Percentiles rank a stretch among this genome's conserved stretches.
Evolutionary conservation across 1,140 invertebrate genomes (phyloP).

Genomic region (Neuroterus valhalla): DNA sequence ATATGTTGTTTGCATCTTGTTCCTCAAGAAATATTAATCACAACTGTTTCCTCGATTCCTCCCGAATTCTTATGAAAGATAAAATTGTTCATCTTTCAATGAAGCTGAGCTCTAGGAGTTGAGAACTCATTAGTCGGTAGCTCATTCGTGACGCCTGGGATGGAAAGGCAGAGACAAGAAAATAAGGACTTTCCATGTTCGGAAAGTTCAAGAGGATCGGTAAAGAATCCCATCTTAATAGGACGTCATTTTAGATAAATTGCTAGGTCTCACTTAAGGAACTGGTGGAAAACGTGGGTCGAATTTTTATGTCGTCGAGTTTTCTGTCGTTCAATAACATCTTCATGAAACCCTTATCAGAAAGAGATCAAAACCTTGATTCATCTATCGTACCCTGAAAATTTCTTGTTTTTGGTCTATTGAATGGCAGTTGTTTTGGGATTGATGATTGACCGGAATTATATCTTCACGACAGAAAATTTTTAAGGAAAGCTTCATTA

Average conservation of each 20-base stretch:
- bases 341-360: conserved; percentile 25
- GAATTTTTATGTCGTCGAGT: conserved; percentile 20
- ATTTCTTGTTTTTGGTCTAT: neutral
- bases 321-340: neutral
- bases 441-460: no score
- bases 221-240: conserved; percentile 30
- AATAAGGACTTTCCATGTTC: conserved; percentile 29
- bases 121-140: conserved; percentile 17
- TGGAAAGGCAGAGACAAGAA: conserved; percentile 23
- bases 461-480: no score
- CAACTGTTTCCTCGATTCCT: neutral
- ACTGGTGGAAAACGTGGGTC: conserved; percentile 18
- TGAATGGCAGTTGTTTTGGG: no score
- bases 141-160: conserved; percentile 20
- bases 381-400: neutral
- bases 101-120: conserved; percentile 1
- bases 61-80: neutral
- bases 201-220: conserved; percentile 18
- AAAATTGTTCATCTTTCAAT: conserved; percentile 7
- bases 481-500: no score
- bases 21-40: no score
- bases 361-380: conserved; percentile 9
- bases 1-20: no score
- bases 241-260: conserved; percentile 27
- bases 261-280: conserved; percentile 25